Base-by-base conservation (phyloP, 1,140 invertebrate species). In the Pseudoatta argentina region DNA sequence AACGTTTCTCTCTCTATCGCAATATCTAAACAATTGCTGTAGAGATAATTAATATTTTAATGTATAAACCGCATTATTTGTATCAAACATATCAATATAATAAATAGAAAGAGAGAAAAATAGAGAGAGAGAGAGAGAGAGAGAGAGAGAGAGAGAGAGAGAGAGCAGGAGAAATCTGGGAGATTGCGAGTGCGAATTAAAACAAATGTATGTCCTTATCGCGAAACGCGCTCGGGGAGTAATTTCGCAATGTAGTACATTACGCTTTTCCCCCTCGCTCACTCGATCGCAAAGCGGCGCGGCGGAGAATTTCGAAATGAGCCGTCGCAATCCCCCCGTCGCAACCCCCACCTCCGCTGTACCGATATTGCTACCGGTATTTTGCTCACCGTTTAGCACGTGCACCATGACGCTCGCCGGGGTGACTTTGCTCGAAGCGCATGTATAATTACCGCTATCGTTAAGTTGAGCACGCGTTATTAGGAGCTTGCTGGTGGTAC, bases 401-500 rank as follows among this genome's bases (percentile, higher is more conserved):
- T 98, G 98, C 85, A 98, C 98, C 75, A 97, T 97, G 61, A 98
- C 97, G 72, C 97, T 98, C 59, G 98, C 98, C 1, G 98, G 97
- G 86, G 97, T 97, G 21, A 98, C 98, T 92, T 98, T 98, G 93
- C 97, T 97, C 63, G 98, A 98, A 78, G 97, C 96, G 92, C 98
- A 98, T 14, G 97, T 98, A 93, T 98, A 98, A 95, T 98, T 98
- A 76, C 98, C 98, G 6, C 98, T 98, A 94, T 99, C 98, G 12
- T 96, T 95, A 27, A 98, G 95, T 3, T 97, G 96, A 7, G 98
- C 98, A 91, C 98, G 97, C 2, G 98, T 98, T 87, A 99, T 97
- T 92, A 98, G 96, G 77, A 99, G 96, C 92, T 98, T 98, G 94
- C 98, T 98, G 59, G 97, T 98, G 27, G 98, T 98, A 14, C 97